These are phyloP conservation scores for Pandion haliaetus DNA, from an alignment of 2,113 vertebrate species.

Conservation along the genomic window DNA sequence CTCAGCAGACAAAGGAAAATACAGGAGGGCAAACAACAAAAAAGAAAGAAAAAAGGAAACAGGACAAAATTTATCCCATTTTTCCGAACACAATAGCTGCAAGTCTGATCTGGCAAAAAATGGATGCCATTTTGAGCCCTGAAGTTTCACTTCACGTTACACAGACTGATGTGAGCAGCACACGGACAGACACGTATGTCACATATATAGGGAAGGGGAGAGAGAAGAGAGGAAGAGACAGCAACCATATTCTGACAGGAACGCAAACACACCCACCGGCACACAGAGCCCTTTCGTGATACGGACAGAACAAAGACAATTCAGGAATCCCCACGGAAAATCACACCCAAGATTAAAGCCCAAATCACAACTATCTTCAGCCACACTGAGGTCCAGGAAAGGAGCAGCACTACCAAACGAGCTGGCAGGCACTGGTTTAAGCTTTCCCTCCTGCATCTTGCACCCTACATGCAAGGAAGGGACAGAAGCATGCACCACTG, in stretches of 20 bases:
- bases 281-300: not conserved
- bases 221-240: not conserved
- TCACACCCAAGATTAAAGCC: not conserved
- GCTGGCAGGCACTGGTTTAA: not conserved
- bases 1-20: not conserved
- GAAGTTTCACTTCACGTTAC: not conserved
- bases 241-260: not conserved
- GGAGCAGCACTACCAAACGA: not conserved
- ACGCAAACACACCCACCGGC: not conserved
- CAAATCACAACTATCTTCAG: not conserved
- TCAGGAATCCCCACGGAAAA: not conserved
- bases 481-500: fast-evolving
- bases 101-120: not conserved
- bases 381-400: not conserved
- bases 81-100: not conserved
- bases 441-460: not conserved
- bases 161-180: not conserved
- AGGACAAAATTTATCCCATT: fast-evolving
- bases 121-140: not conserved
- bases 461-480: not conserved
- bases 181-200: not conserved
- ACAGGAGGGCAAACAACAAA: not conserved
- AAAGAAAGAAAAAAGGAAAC: not conserved
- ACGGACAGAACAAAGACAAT: not conserved
- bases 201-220: not conserved